phyloP scores from a whole-genome alignment of 2,797 vertebrate genomes.

The Poliocrania exsul region DNA sequence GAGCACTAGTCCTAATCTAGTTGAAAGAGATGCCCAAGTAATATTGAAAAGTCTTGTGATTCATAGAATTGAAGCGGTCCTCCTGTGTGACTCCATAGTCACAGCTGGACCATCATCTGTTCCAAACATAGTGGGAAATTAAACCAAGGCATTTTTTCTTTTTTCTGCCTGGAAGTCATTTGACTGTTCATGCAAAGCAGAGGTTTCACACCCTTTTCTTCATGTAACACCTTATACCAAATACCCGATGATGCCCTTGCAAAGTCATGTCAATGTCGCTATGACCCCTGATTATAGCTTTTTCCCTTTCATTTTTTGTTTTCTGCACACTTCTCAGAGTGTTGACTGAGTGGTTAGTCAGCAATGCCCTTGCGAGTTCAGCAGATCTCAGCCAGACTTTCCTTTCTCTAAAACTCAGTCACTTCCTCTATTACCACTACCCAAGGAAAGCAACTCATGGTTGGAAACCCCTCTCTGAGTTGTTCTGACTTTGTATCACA shows the following conservation, averaged over 20 bases:
- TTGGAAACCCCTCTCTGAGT: conserved; percentile 35
- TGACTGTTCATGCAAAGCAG: conserved; percentile 71
- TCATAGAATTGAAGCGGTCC: background rate
- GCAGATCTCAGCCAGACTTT: background rate
- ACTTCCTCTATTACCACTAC: background rate
- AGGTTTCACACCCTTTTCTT: conserved; percentile 75
- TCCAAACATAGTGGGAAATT: conserved; percentile 16
- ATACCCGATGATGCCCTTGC: conserved; percentile 15
- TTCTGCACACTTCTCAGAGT: conserved; percentile 8
- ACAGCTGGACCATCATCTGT: conserved; percentile 1
- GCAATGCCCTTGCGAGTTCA: background rate
- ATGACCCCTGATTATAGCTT: conserved; percentile 20
- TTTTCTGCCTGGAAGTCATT: conserved; percentile 69
- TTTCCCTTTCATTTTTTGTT: conserved; percentile 72
- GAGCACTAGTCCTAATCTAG: background rate
- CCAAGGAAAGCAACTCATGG: background rate
- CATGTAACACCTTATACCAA: conserved; percentile 24
- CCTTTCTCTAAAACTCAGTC: background rate
- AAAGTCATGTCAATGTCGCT: conserved; percentile 56
- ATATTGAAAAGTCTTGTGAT: background rate
- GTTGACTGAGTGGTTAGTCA: background rate
- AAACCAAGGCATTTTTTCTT: conserved; percentile 42
- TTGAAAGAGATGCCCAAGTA: background rate
- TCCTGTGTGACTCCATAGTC: background rate
- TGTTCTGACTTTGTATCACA: background rate